Conservation (phyloP, 2,888 invertebrate species). For the Sminthurinus aureus region DNA sequence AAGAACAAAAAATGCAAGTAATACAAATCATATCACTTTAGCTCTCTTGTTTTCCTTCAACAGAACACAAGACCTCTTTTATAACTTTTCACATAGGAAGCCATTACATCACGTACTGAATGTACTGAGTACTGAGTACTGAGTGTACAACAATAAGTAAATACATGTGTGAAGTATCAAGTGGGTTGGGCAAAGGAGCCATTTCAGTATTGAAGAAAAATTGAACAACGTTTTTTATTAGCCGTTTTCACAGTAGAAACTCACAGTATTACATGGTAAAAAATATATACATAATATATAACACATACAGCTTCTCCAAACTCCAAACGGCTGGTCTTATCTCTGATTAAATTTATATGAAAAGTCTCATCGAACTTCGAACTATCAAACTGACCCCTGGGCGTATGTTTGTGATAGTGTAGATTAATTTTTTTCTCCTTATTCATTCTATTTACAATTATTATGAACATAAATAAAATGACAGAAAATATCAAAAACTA, state of each 20-base stretch:
- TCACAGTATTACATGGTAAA: neutral
- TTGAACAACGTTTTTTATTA: neutral
- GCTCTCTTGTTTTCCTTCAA: no score
- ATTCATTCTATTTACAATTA: neutral
- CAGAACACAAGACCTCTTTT: no score
- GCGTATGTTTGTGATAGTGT: neutral
- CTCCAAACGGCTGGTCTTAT: neutral
- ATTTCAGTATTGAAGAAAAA: neutral
- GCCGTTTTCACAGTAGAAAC: neutral
- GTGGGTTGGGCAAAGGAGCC: neutral
- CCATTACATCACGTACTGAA: no score
- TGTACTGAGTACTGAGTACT: no score
- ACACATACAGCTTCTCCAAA: neutral
- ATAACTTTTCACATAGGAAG: no score
- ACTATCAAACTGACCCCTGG: conserved; percentile 44
- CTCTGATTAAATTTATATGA: neutral
- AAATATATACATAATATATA: neutral
- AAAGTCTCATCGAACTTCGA: conserved; percentile 39
- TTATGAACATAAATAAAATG: neutral
- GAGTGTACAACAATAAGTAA: no score
- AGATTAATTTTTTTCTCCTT: neutral
- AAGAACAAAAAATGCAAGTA: no score
- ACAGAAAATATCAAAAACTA: neutral
- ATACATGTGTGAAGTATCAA: neutral
- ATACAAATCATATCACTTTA: no score